phyloP scores from a whole-genome alignment of 2,797 vertebrate genomes.

The Ibycter americanus region DNA sequence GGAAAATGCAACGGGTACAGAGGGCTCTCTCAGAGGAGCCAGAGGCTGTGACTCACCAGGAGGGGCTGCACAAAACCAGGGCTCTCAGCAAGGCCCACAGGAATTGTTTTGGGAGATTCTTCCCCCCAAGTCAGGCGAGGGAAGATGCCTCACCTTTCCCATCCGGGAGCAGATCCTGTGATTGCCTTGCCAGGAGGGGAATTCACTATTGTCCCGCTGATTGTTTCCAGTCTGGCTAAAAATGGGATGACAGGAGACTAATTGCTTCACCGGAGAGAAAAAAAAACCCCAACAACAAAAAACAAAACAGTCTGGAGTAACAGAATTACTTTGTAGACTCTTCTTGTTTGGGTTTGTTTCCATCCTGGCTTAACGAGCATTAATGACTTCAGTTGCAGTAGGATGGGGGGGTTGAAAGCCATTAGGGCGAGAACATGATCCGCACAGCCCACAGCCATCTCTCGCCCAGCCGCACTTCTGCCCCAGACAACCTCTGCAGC shows the following conservation, averaged over 20 bases:
- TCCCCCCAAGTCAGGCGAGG: not conserved
- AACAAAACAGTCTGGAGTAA: not conserved
- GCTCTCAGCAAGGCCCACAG: not conserved
- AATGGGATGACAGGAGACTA: slow-evolving; percentile 30
- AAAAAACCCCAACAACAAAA: not conserved
- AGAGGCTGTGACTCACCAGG: not conserved
- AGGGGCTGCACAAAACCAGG: not conserved
- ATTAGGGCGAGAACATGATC: slow-evolving; percentile 19
- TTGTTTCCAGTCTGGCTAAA: slow-evolving; percentile 46
- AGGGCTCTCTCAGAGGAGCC: not conserved
- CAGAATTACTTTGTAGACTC: slow-evolving; percentile 37
- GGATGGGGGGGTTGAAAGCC: not conserved
- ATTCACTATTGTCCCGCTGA: not conserved
- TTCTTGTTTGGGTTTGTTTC: slow-evolving; percentile 67
- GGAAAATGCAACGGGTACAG: not conserved
- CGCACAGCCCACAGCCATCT: not conserved
- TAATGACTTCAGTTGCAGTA: slow-evolving; percentile 39
- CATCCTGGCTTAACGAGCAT: slow-evolving; percentile 49
- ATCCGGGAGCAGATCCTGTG: not conserved
- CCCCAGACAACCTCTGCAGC: not conserved
- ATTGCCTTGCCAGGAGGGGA: not conserved
- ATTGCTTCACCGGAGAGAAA: not conserved
- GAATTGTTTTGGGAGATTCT: slow-evolving; percentile 1
- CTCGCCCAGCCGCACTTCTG: not conserved
- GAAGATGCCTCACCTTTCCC: not conserved